phyloP scores from a whole-genome alignment of 2,797 vertebrate genomes.

The Diplodus sargus region DNA sequence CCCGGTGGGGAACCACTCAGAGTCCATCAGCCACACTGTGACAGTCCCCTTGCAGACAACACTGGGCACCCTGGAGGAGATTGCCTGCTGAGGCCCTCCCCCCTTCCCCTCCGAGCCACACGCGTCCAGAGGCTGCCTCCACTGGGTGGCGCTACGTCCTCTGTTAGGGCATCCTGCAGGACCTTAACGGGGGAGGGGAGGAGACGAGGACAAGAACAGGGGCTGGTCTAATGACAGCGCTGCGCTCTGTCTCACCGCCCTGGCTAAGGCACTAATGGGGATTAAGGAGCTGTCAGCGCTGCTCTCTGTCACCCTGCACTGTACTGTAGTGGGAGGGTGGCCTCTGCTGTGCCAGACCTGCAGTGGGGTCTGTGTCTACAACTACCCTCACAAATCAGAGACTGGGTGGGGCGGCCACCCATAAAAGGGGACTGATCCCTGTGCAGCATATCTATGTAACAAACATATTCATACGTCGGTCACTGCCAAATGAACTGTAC shows the following conservation, averaged over 20 bases:
- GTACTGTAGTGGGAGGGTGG: slow-evolving; percentile 47
- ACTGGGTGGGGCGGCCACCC: slow-evolving; percentile 37
- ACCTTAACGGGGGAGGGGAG: slow-evolving; percentile 54
- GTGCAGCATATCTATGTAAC: slow-evolving; percentile 72
- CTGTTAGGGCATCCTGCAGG: slow-evolving; percentile 43
- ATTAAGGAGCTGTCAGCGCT: slow-evolving; percentile 72
- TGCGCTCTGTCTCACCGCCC: slow-evolving; percentile 61
- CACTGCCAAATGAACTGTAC: slow-evolving; percentile 84
- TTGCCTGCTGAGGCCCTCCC: slow-evolving; percentile 92
- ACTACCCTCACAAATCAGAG: slow-evolving; percentile 54
- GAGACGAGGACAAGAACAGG: slow-evolving; percentile 55
- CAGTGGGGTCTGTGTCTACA: slow-evolving; percentile 46
- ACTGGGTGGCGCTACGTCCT: slow-evolving; percentile 48
- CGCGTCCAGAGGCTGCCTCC: slow-evolving; percentile 67
- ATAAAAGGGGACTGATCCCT: slow-evolving; percentile 38
- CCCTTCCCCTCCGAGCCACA: slow-evolving; percentile 68
- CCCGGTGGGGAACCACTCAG: slow-evolving; percentile 94
- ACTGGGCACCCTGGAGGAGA: slow-evolving; percentile 96
- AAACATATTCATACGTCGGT: slow-evolving; percentile 74
- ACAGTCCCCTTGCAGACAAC: slow-evolving; percentile 95
- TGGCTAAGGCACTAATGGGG: slow-evolving; percentile 69
- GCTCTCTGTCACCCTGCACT: slow-evolving; percentile 63
- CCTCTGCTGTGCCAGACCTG: slow-evolving; percentile 50
- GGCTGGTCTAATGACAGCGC: slow-evolving; percentile 55
- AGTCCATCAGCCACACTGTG: slow-evolving; percentile 98